Evolutionary conservation across 2,113 vertebrate genomes (phyloP).

Genomic region (Sphaerodactylus townsendi): DNA sequence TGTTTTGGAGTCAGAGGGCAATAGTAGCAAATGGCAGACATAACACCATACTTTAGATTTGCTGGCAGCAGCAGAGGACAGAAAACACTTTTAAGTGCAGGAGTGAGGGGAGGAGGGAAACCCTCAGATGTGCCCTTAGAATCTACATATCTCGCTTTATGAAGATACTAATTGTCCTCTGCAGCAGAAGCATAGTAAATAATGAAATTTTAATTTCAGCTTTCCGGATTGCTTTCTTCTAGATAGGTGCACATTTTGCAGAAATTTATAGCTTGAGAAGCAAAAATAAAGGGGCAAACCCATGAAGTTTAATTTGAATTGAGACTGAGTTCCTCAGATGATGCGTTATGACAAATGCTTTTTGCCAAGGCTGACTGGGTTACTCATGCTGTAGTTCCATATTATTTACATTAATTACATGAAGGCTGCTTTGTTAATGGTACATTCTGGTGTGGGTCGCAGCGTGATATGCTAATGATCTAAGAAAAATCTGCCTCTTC

Average conservation of each 20-base stretch:
- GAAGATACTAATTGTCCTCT: conserved; percentile 93
- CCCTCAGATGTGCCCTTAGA: conserved; percentile 64
- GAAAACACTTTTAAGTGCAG: conserved; percentile 70
- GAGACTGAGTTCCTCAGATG: conserved; percentile 81
- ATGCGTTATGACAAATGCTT: conserved; percentile 88
- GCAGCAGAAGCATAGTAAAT: conserved; percentile 87
- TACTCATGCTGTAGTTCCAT: conserved; percentile 82
- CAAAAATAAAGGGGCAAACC: conserved; percentile 81
- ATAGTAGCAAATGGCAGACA: conserved; percentile 80
- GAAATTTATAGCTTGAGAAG: conserved; percentile 81
- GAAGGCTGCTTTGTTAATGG: conserved; percentile 87
- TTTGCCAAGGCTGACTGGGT: conserved; percentile 88
- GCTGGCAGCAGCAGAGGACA: conserved; percentile 76
- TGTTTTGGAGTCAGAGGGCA: conserved; percentile 90
- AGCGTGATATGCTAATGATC: conserved; percentile 89
- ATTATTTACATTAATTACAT: conserved; percentile 93
- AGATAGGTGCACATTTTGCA: conserved; percentile 82
- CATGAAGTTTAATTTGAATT: conserved; percentile 88
- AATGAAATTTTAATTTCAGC: conserved; percentile 95
- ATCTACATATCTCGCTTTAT: conserved; percentile 81
- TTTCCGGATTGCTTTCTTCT: conserved; percentile 78
- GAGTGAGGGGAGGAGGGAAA: conserved; percentile 57
- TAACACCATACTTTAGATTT: conserved; percentile 79
- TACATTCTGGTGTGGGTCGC: conserved; percentile 83
- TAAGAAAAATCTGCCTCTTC: conserved; percentile 87